Conservation (phyloP, 2,797 vertebrate species). For the Salarias fasciatus region DNA sequence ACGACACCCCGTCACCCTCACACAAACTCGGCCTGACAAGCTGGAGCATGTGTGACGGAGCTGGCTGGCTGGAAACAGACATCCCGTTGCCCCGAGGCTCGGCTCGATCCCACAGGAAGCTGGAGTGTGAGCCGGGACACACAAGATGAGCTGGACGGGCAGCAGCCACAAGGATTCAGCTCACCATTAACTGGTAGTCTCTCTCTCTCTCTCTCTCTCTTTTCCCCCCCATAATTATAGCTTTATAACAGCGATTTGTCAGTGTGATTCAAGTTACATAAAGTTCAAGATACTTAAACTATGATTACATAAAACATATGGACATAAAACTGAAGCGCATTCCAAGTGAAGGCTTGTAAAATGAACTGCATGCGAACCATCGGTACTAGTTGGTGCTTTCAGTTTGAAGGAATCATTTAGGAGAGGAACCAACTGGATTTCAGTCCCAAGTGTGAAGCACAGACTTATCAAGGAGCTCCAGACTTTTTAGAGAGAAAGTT, state of each 20-base stretch:
- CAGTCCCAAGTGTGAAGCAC: too few species aligned
- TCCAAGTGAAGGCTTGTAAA: too few species aligned
- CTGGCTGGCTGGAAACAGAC: conserved; percentile 67
- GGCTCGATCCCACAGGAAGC: conserved; percentile 77
- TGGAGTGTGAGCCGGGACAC: conserved; percentile 73
- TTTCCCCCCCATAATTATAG: neutral
- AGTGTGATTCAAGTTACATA: neutral
- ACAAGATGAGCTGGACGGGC: conserved; percentile 56
- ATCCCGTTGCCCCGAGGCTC: conserved; percentile 70
- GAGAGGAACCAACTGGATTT: too few species aligned
- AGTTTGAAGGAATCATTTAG: too few species aligned
- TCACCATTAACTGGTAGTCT: conserved; percentile 22
- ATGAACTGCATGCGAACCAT: too few species aligned
- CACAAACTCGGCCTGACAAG: conserved; percentile 70
- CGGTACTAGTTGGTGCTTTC: neutral
- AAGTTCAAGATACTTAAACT: neutral
- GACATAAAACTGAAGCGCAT: neutral
- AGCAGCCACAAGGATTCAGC: conserved; percentile 27
- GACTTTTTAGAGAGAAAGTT: too few species aligned
- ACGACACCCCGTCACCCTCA: conserved; percentile 60
- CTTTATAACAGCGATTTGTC: neutral
- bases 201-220: neutral
- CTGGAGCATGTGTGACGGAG: conserved; percentile 72
- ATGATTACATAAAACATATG: neutral
- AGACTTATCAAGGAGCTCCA: too few species aligned